phyloP scores from a whole-genome alignment of 2,113 vertebrate species.

The Quiscalus mexicanus region DNA sequence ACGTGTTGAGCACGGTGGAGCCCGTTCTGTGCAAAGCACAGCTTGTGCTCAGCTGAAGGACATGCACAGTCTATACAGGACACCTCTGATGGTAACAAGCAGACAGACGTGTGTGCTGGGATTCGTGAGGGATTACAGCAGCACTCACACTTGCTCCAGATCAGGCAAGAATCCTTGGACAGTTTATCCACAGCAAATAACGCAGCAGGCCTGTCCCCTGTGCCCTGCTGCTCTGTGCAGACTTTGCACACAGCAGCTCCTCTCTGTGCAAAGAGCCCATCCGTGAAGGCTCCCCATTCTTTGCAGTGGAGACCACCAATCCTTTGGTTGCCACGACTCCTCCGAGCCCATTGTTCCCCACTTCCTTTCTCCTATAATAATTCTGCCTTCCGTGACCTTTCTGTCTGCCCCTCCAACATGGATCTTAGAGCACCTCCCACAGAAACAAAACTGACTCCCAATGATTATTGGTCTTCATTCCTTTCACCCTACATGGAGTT shows the following conservation, averaged over 20 bases:
- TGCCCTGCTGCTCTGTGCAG: not conserved
- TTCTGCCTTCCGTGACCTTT: conserved; percentile 66
- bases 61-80: not conserved
- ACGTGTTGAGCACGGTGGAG: not conserved
- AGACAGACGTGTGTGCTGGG: not conserved
- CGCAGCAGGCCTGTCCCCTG: not conserved
- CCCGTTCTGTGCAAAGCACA: not conserved
- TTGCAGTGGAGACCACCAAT: conserved; percentile 43
- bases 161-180: not conserved
- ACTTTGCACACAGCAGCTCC: not conserved
- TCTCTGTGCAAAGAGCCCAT: not conserved
- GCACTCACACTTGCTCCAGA: not conserved
- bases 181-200: conserved; percentile 24
- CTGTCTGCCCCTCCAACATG: conserved; percentile 46
- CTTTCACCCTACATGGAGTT: not conserved
- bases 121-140: not conserved
- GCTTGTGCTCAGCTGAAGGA: not conserved
- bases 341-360: conserved; percentile 38
- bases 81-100: not conserved
- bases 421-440: conserved; percentile 44
- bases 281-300: conserved; percentile 41
- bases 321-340: conserved; percentile 17
- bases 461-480: conserved; percentile 3
- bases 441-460: conserved; percentile 38
- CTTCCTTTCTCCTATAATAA: conserved; percentile 73